A percentile compares a stretch with the other conserved stretches of the same genome.
Conservation (phyloP, 1,140 invertebrate species). For the Helicoverpa armigera region DNA sequence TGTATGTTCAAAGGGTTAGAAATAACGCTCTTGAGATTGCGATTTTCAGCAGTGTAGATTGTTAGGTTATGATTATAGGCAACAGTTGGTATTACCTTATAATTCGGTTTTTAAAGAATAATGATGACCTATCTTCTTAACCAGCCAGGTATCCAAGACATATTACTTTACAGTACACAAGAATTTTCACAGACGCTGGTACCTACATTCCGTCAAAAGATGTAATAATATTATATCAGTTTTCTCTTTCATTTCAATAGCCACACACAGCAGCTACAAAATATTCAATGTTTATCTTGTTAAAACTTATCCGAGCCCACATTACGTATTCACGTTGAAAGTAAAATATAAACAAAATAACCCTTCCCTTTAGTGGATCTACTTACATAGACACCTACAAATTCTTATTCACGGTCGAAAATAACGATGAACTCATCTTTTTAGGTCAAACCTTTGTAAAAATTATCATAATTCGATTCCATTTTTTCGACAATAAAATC, state of each 20-base stretch:
- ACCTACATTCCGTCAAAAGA: too few species aligned
- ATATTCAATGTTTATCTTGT: not conserved
- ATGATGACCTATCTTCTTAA: too few species aligned
- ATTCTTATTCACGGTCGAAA: not conserved
- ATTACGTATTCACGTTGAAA: not conserved
- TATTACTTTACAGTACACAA: too few species aligned
- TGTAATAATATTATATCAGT: too few species aligned
- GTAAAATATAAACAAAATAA: conserved; percentile 3
- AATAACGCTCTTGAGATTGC: not conserved
- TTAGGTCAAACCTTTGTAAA: not conserved
- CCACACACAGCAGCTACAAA: not conserved
- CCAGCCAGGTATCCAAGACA: too few species aligned
- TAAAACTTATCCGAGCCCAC: not conserved
- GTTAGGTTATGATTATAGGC: too few species aligned
- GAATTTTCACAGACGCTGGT: too few species aligned
- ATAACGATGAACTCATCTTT: conserved; percentile 8
- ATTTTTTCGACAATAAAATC: conserved; percentile 21
- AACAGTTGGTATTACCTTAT: too few species aligned
- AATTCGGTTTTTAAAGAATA: too few species aligned
- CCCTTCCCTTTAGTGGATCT: not conserved
- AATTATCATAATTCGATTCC: conserved; percentile 12
- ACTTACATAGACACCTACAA: not conserved
- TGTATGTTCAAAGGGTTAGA: not conserved
- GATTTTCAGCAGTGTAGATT: not conserved
- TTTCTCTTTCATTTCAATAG: not conserved